Conservation (phyloP, 2,113 vertebrate genomes). For the Centropus bengalensis region DNA sequence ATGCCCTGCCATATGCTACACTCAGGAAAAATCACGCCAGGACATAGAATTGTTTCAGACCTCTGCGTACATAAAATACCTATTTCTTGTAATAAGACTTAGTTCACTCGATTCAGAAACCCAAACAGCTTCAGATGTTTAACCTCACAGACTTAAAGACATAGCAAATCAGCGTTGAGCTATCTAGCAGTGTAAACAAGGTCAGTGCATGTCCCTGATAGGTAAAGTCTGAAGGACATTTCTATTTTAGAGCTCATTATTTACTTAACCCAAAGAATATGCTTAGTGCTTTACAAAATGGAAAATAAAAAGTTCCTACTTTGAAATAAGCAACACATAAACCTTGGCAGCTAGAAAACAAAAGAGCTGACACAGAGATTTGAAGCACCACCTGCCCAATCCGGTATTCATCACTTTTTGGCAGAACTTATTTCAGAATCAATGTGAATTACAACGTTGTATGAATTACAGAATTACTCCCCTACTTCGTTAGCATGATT, state of each 20-base stretch:
- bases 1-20: constrained; percentile 36
- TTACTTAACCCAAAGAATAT: not conserved
- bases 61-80: constrained; percentile 18
- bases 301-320: not conserved
- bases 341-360: not conserved
- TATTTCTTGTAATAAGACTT: not conserved
- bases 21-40: constrained; percentile 45
- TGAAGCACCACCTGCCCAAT: not conserved
- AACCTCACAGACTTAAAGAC: not conserved
- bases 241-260: not conserved
- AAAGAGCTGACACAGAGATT: not conserved
- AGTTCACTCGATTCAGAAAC: not conserved
- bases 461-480: not conserved
- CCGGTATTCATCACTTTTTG: not conserved
- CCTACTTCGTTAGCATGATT: not conserved
- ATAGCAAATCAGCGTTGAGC: not conserved
- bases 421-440: not conserved
- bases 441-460: not conserved
- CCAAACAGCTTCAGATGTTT: not conserved
- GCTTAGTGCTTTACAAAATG: not conserved
- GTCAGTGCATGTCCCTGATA: not conserved
- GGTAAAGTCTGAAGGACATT: not conserved
- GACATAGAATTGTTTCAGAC: constrained; percentile 41
- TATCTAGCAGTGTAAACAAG: not conserved
- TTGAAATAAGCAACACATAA: not conserved